These are phyloP conservation scores for Percina caprodes DNA, from an alignment of 2,113 vertebrate species.

Conservation along the genomic window DNA sequence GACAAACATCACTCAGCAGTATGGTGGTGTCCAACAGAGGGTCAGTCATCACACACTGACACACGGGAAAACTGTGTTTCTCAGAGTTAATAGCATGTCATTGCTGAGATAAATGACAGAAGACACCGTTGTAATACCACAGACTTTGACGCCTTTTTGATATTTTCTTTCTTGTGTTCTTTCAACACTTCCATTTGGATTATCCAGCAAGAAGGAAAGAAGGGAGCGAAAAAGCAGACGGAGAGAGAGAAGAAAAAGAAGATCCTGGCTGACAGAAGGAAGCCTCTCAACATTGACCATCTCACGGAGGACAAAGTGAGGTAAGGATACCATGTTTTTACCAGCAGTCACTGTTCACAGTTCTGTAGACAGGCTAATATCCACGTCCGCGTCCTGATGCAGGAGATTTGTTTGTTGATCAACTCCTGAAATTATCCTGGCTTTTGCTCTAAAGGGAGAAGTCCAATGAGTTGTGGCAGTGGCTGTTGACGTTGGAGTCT, in stretches of 20 bases:
- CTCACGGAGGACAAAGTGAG: slow-evolving; percentile 91
- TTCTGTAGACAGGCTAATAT: neutral
- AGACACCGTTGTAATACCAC: neutral
- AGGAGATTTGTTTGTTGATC: slow-evolving; percentile 4
- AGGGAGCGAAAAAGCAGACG: slow-evolving; percentile 92
- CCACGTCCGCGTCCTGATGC: slow-evolving; percentile 18
- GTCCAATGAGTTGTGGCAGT: slow-evolving; percentile 91
- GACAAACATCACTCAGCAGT: slow-evolving; percentile 83
- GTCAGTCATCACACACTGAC: slow-evolving; percentile 53
- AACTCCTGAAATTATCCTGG: neutral
- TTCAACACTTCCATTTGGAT: neutral
- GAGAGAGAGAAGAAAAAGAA: slow-evolving; percentile 97
- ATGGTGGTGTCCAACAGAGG: slow-evolving; percentile 81
- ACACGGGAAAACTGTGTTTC: neutral
- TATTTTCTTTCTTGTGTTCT: neutral
- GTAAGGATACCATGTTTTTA: slow-evolving; percentile 70
- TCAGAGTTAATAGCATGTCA: neutral
- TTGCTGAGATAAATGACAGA: neutral
- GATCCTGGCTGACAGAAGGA: slow-evolving; percentile 91
- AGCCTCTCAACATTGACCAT: slow-evolving; percentile 89
- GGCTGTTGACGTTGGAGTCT: slow-evolving; percentile 89
- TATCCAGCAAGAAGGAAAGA: slow-evolving; percentile 88
- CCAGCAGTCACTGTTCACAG: neutral
- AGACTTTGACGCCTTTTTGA: neutral
- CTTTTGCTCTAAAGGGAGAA: slow-evolving; percentile 84